Conservation (phyloP, 2,888 invertebrate genomes). For the Agrotis exclamationis region DNA sequence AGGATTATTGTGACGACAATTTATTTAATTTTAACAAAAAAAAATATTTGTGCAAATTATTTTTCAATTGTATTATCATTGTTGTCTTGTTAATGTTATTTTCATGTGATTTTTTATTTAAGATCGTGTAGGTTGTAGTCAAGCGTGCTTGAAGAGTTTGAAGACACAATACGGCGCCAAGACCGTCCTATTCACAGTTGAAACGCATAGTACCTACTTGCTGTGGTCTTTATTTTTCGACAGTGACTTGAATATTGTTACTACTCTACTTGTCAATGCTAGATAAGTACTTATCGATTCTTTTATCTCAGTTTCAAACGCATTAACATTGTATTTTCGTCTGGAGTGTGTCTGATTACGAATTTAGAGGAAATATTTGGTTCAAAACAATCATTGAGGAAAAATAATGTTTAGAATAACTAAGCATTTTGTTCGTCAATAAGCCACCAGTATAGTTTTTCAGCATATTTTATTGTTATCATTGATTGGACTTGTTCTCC, state of each 20-base stretch:
- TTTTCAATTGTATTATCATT: no score
- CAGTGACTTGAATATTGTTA: conserved; percentile 45
- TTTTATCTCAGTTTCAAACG: conserved; percentile 43
- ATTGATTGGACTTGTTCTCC: conserved; percentile 1
- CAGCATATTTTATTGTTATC: not conserved
- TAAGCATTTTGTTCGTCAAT: not conserved
- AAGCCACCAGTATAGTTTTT: not conserved
- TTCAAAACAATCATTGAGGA: conserved; percentile 16
- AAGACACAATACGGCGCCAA: no score
- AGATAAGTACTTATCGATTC: conserved; percentile 48
- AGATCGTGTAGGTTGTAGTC: no score
- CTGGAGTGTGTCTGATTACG: conserved; percentile 48
- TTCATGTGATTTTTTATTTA: no score
- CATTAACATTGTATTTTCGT: conserved; percentile 34
- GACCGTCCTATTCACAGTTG: no score
- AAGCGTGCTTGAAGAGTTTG: no score
- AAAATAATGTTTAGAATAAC: not conserved
- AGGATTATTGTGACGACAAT: no score
- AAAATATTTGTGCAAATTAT: no score
- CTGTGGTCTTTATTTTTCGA: conserved; percentile 28
- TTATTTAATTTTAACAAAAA: no score
- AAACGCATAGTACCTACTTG: not conserved
- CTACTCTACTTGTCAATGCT: conserved; percentile 10
- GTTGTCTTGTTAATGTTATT: no score
- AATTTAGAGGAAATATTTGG: conserved; percentile 31